Percentiles rank a stretch among this genome's conserved stretches.
Evolutionary conservation across 1,140 invertebrate species (phyloP).

Genomic region (Antheraea pernyi): DNA sequence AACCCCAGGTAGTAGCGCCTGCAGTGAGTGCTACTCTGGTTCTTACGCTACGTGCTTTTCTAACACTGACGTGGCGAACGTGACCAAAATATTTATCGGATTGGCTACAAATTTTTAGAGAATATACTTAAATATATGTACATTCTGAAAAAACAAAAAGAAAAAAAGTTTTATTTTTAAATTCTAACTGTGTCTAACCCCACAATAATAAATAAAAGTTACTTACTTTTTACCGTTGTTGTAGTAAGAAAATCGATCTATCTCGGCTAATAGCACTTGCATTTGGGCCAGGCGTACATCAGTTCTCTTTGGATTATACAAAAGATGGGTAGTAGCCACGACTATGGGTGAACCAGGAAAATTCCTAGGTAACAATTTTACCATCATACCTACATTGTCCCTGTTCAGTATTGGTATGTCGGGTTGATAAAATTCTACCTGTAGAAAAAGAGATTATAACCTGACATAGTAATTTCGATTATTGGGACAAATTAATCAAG

Average conservation of each 20-base stretch:
- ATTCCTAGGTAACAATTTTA: slow-evolving; percentile 83
- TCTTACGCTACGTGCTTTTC: too few species aligned
- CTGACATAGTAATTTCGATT: not conserved
- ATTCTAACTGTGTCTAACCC: too few species aligned
- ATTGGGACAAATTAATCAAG: too few species aligned
- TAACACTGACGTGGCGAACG: too few species aligned
- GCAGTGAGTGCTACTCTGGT: too few species aligned
- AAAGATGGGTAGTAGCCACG: slow-evolving; percentile 95
- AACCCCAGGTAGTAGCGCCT: too few species aligned
- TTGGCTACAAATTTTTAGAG: too few species aligned
- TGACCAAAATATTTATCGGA: too few species aligned
- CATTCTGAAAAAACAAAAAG: too few species aligned
- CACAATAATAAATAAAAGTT: not conserved
- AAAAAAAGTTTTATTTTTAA: too few species aligned
- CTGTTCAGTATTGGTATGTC: slow-evolving; percentile 84
- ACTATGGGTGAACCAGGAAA: slow-evolving; percentile 80
- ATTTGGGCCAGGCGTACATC: slow-evolving; percentile 94
- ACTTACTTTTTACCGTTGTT: slow-evolving; percentile 55
- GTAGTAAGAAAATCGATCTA: slow-evolving; percentile 88
- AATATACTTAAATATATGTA: too few species aligned
- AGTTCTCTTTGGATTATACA: slow-evolving; percentile 93
- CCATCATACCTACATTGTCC: slow-evolving; percentile 93
- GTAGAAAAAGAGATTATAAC: slow-evolving; percentile 16
- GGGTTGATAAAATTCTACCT: slow-evolving; percentile 80
- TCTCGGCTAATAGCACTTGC: slow-evolving; percentile 88